Base-by-base conservation (phyloP, 2,113 vertebrate species). In the Perognathus longimembris region DNA sequence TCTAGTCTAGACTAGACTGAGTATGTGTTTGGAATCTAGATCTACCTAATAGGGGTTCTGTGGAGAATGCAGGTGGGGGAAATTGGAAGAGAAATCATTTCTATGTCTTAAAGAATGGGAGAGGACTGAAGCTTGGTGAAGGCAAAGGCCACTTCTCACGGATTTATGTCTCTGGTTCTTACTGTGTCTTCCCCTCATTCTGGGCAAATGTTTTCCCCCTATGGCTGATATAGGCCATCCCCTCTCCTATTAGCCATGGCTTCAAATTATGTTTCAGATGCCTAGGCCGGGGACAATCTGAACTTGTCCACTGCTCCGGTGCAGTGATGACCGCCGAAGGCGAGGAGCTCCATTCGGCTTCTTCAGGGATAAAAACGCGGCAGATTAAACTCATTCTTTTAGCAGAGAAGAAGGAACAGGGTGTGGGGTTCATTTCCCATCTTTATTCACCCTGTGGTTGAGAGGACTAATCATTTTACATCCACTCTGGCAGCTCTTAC, bases 401-500 rank as follows among this genome's bases (percentile, higher is more conserved):
- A 81, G 74, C 91, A 88, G 74, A 75, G 77, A 90, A 83, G 78
- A 81, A 70, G 61, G 50, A 74, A 86, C 34, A 0, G 1, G n/a
- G 70, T 67, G 54, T 95, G 15, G 57, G 75, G 70, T 87, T 95
- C 96, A 93, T 50, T 84, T 79, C 88, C 64, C 95, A 95, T 79
- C 63, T 45, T 67, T 64, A 75, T 73, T 77, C 78, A 94, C 1
- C 40, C 69, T n/a, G 32, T 32, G 77, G 61, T 93, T 71, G 75
- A 69, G 70, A 67, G 36, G 80, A 92, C 73, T 73, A 69, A 80
- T 78, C 81, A 87, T 76, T 88, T 63, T 71, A 90, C 93, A 61
- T 57, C 38, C 79, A 85, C 42, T 90, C 66, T 88, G 85, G 82
- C 7, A 85, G 32, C n/a, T 84, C 64, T 91, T 54, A 71, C 34